Evolutionary conservation across 1,140 invertebrate species (phyloP).

Genomic region (Pygmarrhopalites habei): DNA sequence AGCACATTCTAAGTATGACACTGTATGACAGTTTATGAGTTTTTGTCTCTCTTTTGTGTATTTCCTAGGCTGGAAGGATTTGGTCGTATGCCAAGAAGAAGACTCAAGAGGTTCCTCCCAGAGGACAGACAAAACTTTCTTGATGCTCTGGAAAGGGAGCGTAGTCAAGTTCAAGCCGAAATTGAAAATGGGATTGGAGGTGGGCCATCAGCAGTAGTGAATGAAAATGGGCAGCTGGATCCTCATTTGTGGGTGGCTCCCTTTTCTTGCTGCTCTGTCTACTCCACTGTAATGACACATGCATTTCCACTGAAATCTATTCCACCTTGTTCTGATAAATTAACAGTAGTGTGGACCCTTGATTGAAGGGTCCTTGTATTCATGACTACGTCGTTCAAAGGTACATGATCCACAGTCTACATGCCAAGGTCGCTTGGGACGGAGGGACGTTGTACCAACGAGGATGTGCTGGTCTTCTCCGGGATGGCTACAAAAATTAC

Average conservation of each 20-base stretch:
- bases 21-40: not conserved
- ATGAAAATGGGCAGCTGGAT: not conserved
- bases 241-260: conserved; percentile 1
- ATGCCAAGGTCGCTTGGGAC: not conserved
- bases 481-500: not conserved
- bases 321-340: too few relatives aligned
- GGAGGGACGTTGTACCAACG: not conserved
- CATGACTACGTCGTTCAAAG: not conserved
- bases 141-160: too few relatives aligned
- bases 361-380: conserved; percentile 9
- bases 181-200: not conserved
- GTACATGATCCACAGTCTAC: not conserved
- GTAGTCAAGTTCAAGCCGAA: too few relatives aligned
- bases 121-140: too few relatives aligned
- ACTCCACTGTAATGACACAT: not conserved
- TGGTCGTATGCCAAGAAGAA: too few relatives aligned
- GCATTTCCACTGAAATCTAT: not conserved
- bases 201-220: not conserved
- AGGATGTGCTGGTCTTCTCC: not conserved
- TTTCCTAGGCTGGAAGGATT: not conserved
- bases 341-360: too few relatives aligned
- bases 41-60: not conserved
- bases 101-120: too few relatives aligned
- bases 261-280: not conserved
- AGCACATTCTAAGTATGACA: not conserved